phyloP scores from a whole-genome alignment of 2,797 vertebrate genomes.

The Staurois parvus region DNA sequence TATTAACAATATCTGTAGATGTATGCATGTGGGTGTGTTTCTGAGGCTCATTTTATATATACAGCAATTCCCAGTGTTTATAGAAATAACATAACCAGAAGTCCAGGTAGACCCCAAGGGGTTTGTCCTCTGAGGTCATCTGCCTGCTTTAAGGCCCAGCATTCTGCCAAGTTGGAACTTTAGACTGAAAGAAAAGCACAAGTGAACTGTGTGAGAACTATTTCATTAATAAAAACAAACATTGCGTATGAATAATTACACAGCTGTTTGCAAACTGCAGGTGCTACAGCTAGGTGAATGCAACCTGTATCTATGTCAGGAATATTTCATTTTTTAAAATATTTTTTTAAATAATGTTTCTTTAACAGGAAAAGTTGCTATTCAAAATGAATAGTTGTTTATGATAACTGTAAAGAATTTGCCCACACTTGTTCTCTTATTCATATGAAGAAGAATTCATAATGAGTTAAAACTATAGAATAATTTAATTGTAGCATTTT shows the following conservation, averaged over 20 bases:
- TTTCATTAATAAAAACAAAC: slow-evolving; percentile 19
- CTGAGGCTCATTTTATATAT: slow-evolving; percentile 35
- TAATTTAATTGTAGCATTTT: background rate
- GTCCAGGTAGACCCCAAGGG: slow-evolving; percentile 15
- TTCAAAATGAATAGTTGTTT: background rate
- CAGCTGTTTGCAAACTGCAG: slow-evolving; percentile 1
- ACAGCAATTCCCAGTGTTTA: slow-evolving; percentile 31
- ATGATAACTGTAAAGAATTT: background rate
- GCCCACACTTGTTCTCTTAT: background rate
- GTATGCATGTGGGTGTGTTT: slow-evolving; percentile 19
- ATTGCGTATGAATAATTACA: background rate
- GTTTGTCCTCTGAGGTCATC: slow-evolving; percentile 26
- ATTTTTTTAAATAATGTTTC: background rate
- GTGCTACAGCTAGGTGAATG: background rate
- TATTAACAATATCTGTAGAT: slow-evolving; percentile 43
- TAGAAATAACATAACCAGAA: slow-evolving; percentile 42
- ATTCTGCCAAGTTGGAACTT: slow-evolving; percentile 8
- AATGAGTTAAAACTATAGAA: background rate
- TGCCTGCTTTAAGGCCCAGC: background rate
- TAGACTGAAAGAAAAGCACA: slow-evolving; percentile 1
- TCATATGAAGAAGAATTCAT: too few relatives aligned
- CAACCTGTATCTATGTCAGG: background rate
- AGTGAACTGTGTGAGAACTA: slow-evolving; percentile 31
- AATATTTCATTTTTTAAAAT: too few relatives aligned
- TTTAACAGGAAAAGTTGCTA: background rate